These are phyloP conservation scores for Escarpia spicata DNA, from an alignment of 2,888 invertebrate species.

Conservation along the genomic window DNA sequence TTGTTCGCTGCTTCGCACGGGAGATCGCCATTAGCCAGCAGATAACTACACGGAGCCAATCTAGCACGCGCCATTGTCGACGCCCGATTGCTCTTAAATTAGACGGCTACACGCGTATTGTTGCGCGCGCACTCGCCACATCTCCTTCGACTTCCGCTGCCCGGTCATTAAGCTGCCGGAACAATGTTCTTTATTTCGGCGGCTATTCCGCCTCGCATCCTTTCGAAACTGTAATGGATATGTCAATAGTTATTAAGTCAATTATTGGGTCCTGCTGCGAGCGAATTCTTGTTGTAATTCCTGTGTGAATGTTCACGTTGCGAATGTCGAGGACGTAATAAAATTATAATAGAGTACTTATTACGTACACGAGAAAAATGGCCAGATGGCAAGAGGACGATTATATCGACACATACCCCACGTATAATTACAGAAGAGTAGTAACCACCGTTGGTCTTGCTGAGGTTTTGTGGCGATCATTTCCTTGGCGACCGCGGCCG, in stretches of 20 bases:
- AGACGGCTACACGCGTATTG: neutral
- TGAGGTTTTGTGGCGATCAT: too few relatives aligned
- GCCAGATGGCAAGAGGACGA: too few relatives aligned
- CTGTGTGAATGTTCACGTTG: neutral
- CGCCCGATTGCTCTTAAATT: neutral
- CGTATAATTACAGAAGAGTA: too few relatives aligned
- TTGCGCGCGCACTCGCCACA: neutral
- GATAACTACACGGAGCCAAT: neutral
- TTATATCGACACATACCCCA: too few relatives aligned
- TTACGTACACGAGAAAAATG: neutral
- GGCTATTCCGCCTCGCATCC: neutral
- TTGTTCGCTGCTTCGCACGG: neutral
- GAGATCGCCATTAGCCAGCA: neutral
- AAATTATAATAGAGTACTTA: neutral
- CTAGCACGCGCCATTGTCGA: neutral
- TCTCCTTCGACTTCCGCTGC: neutral
- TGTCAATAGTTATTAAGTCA: neutral
- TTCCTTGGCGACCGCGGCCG: neutral
- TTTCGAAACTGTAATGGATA: neutral
- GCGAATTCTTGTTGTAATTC: neutral
- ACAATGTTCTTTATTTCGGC: conserved; percentile 10
- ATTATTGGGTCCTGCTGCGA: neutral
- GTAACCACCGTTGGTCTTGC: too few relatives aligned
- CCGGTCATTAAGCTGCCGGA: neutral
- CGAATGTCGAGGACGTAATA: neutral